A percentile compares a stretch with the other conserved stretches of the same genome.
phyloP scores from a whole-genome alignment of 2,113 vertebrate species.

The Plotosus lineatus region DNA sequence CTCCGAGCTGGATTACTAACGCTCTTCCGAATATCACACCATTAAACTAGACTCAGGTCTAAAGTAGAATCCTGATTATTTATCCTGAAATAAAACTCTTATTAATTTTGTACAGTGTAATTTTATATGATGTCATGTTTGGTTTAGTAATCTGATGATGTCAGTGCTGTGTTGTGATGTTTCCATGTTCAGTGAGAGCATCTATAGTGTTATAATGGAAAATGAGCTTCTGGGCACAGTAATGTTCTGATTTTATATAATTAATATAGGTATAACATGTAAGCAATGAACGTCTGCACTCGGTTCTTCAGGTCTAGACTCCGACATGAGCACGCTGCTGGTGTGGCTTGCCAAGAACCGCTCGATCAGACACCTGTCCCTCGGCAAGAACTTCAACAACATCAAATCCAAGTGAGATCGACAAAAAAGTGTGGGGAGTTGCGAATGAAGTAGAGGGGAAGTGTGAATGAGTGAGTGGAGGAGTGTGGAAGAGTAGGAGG shows the following conservation, averaged over 20 bases:
- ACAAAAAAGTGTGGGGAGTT: slow-evolving; percentile 14
- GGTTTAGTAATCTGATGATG: too few species aligned
- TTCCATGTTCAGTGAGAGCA: too few species aligned
- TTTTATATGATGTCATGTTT: too few species aligned
- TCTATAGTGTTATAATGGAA: neutral
- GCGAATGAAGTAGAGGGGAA: neutral
- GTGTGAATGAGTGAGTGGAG: too few species aligned
- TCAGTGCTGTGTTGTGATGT: too few species aligned
- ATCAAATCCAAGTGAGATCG: slow-evolving; percentile 96
- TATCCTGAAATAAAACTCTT: too few species aligned
- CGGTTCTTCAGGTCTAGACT: slow-evolving; percentile 80
- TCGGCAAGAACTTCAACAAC: slow-evolving; percentile 99
- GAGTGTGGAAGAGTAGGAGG: too few species aligned
- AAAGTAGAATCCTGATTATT: too few species aligned
- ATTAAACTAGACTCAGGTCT: neutral
- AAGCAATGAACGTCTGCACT: neutral
- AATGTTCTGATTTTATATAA: neutral
- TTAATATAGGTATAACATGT: neutral
- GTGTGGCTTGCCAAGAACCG: slow-evolving; percentile 97
- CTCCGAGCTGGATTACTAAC: neutral
- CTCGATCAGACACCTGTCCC: slow-evolving; percentile 89
- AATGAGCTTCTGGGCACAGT: neutral
- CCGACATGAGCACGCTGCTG: slow-evolving; percentile 90
- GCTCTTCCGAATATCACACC: neutral
- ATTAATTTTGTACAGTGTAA: too few species aligned